phyloP scores from a whole-genome alignment of 2,797 vertebrate species.

The Xyrichtys novacula region DNA sequence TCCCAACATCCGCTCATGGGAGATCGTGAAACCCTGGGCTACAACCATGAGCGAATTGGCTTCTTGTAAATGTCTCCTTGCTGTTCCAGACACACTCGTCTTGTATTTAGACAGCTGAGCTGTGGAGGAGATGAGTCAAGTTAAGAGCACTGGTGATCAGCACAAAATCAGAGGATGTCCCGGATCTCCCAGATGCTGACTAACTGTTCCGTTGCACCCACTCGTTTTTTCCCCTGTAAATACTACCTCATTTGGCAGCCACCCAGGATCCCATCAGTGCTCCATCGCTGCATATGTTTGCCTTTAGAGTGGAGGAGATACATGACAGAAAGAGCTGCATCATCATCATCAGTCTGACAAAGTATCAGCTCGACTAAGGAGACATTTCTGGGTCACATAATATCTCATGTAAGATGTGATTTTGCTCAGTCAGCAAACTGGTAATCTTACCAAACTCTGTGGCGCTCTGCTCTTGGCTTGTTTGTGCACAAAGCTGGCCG shows the following conservation, averaged over 20 bases:
- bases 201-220: slow-evolving; percentile 56
- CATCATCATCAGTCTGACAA: slow-evolving; percentile 8
- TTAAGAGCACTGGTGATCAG: slow-evolving; percentile 38
- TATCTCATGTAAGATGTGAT: slow-evolving; percentile 54
- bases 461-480: slow-evolving; percentile 64
- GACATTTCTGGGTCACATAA: slow-evolving; percentile 37
- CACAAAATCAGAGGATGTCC: slow-evolving; percentile 26
- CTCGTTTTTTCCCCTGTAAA: slow-evolving; percentile 57
- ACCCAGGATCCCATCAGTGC: slow-evolving; percentile 5
- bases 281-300: background rate
- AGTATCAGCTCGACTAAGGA: slow-evolving; percentile 8
- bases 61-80: slow-evolving; percentile 3
- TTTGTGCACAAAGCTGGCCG: slow-evolving; percentile 63
- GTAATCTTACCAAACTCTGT: slow-evolving; percentile 62
- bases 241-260: background rate
- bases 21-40: background rate
- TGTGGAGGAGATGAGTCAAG: slow-evolving; percentile 68
- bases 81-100: slow-evolving; percentile 28
- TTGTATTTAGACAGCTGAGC: slow-evolving; percentile 55
- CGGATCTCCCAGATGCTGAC: slow-evolving; percentile 51
- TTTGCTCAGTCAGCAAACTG: slow-evolving; percentile 61
- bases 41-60: background rate
- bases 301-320: slow-evolving; percentile 9
- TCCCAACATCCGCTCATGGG: background rate
- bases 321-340: background rate